Percentiles rank a stretch among this genome's conserved stretches.
Conservation (phyloP, 2,113 vertebrate species). For the pig (Sus scrofa) region T2T-Sscrofa CM000821.6:59058501-59059000, state of each 20-base stretch:
- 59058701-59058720: not conserved
- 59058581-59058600: not conserved
- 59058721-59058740: not conserved
- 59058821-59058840: not conserved
- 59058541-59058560: not conserved
- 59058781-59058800: not conserved
- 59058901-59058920: constrained; percentile 32
- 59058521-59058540: not conserved
- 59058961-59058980: constrained; percentile 62
- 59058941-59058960: constrained; percentile 14
- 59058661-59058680: not conserved
- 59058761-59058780: not conserved
- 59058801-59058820: not conserved
- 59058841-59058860: not conserved
- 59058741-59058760: not conserved
- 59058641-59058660: not conserved
- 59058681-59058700: not conserved
- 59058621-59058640: not conserved
- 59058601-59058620: not conserved
- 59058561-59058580: not conserved
- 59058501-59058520: not conserved
- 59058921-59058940: not conserved
- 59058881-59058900: not conserved
- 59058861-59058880: constrained; percentile 10
- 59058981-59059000: constrained; percentile 5